phyloP scores from a whole-genome alignment of 2,113 vertebrate genomes.

The Oncorhynchus clarkii region DNA sequence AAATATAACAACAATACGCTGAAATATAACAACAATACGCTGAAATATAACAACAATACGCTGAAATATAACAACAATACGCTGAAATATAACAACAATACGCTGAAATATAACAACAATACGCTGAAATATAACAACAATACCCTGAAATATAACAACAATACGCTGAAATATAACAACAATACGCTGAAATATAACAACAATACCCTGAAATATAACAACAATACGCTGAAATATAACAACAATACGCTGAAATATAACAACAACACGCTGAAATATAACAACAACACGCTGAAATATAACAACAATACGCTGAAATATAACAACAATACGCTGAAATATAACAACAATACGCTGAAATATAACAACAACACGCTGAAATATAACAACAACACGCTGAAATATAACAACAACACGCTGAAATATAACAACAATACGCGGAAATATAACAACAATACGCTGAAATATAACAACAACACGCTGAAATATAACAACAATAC shows the following conservation, averaged over 20 bases:
- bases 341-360: constrained; percentile 27
- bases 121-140: constrained; percentile 26
- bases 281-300: too few species aligned
- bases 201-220: too few species aligned
- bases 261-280: too few species aligned
- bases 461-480: constrained; percentile 23
- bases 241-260: too few species aligned
- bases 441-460: constrained; percentile 7
- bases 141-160: constrained; percentile 1
- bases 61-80: too few species aligned
- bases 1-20: too few species aligned
- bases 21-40: background rate
- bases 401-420: background rate
- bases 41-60: constrained; percentile 25
- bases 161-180: constrained; percentile 24
- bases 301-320: constrained; percentile 24
- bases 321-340: constrained; percentile 32
- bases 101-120: background rate
- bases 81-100: constrained; percentile 22
- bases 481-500: background rate
- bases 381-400: constrained; percentile 31
- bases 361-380: background rate
- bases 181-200: constrained; percentile 21
- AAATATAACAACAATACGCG: constrained; percentile 29
- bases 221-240: constrained; percentile 21